A percentile compares a stretch with the other conserved stretches of the same genome.
Conservation (phyloP, 2,797 vertebrate species). For the Mormyrus proboscirostris region DNA sequence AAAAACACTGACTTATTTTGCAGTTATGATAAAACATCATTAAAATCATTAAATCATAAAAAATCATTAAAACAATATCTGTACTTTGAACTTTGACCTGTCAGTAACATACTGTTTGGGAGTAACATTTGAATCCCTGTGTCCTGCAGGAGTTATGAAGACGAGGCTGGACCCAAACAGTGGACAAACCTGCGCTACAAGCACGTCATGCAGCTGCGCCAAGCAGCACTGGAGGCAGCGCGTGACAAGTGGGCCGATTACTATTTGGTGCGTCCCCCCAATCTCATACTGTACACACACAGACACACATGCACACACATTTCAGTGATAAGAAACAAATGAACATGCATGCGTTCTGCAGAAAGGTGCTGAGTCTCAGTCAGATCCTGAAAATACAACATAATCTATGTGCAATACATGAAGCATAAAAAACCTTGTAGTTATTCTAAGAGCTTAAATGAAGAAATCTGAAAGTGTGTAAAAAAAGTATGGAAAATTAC, state of each 20-base stretch:
- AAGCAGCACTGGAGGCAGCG: constrained; percentile 76
- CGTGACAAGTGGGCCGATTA: constrained; percentile 89
- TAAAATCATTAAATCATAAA: background rate
- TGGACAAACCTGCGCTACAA: constrained; percentile 79
- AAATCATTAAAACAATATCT: background rate
- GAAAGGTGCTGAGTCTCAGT: background rate
- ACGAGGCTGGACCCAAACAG: constrained; percentile 79
- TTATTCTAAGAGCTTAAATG: background rate
- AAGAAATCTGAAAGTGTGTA: background rate
- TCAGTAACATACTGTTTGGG: background rate
- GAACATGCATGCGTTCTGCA: background rate
- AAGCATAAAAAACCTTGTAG: background rate
- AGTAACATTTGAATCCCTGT: background rate
- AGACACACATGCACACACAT: background rate
- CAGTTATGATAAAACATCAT: background rate
- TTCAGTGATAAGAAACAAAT: background rate
- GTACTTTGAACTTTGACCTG: background rate
- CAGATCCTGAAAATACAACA: background rate
- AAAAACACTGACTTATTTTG: background rate
- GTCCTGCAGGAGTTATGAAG: constrained; percentile 60
- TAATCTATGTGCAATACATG: background rate
- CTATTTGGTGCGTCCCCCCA: constrained; percentile 68
- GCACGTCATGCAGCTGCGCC: constrained; percentile 83
- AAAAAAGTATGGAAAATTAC: background rate
- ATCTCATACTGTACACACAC: background rate